phyloP scores from a whole-genome alignment of 2,797 vertebrate genomes.

The Hemibagrus guttatus region DNA sequence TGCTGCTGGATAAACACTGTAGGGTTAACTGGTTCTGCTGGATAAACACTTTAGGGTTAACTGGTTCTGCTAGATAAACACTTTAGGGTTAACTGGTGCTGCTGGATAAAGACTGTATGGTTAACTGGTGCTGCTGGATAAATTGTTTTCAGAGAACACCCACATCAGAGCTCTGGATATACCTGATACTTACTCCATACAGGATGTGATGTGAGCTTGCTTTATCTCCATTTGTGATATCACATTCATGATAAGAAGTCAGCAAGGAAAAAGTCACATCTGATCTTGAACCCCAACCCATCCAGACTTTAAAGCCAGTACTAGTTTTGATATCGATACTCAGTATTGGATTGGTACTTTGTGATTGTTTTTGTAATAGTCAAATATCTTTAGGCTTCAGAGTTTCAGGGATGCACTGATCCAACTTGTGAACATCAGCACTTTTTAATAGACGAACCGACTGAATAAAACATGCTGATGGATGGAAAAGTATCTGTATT shows the following conservation, averaged over 20 bases:
- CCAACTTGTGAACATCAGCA: background rate
- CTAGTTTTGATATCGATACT: background rate
- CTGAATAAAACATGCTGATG: background rate
- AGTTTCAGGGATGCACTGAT: background rate
- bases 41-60: no score
- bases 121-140: background rate
- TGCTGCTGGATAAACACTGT: background rate
- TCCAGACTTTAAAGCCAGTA: background rate
- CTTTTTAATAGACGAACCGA: background rate
- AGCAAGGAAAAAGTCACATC: background rate
- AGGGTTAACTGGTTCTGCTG: no score
- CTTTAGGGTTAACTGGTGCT: background rate
- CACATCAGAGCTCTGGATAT: background rate
- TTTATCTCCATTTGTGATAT: background rate
- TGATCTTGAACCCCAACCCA: background rate
- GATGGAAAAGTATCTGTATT: background rate
- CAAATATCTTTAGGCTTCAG: background rate
- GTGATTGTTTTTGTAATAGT: background rate
- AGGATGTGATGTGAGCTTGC: background rate
- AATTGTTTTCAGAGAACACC: background rate
- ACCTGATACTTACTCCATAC: no score
- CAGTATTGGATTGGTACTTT: background rate
- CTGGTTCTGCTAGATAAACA: background rate
- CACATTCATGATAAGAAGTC: background rate
- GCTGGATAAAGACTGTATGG: background rate